These are phyloP conservation scores for Erythrocebus patas DNA, from an alignment of 2,113 vertebrate species.

Conservation along the genomic window DNA sequence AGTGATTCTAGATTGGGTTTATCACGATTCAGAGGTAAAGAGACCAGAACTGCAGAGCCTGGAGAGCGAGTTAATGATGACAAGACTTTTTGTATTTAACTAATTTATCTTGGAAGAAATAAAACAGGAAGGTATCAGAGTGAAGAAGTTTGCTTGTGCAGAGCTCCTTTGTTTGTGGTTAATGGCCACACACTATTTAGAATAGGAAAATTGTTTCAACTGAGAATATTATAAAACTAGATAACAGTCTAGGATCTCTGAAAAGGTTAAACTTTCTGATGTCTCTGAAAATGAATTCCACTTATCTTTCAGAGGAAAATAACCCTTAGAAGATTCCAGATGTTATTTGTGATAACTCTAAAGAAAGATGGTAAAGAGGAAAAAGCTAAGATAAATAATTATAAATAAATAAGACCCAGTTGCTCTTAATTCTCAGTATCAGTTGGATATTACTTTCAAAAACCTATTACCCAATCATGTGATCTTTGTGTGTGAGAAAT, in stretches of 20 bases:
- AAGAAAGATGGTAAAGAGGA: not conserved
- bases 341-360: not conserved
- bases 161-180: not conserved
- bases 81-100: not conserved
- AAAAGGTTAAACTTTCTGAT: not conserved
- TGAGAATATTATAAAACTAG: not conserved
- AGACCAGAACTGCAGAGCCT: not conserved
- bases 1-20: not conserved
- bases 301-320: not conserved
- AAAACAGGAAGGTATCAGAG: not conserved
- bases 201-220: not conserved
- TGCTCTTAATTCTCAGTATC: not conserved
- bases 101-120: not conserved
- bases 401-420: not conserved
- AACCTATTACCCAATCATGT: not conserved
- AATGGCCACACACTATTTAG: not conserved
- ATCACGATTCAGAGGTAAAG: not conserved
- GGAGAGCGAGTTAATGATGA: not conserved
- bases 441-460: not conserved
- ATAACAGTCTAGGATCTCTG: not conserved
- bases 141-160: not conserved
- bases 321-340: not conserved
- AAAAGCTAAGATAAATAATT: not conserved
- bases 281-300: constrained; percentile 3
- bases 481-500: not conserved